phyloP scores from a whole-genome alignment of 2,113 vertebrate genomes.

The Aythya baeri region DNA sequence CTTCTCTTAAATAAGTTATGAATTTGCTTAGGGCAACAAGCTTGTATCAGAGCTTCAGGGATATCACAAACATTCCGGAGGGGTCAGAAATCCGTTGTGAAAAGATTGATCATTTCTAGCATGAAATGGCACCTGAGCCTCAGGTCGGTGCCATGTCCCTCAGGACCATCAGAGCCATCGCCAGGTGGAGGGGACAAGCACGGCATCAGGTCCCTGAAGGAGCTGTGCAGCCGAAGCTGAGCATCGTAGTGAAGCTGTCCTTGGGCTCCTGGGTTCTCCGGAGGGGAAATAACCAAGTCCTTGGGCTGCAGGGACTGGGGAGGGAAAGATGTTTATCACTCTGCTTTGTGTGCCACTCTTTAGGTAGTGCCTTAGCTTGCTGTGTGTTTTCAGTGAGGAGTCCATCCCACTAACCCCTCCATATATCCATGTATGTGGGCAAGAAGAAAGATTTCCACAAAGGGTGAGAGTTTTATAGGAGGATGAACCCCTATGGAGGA shows the following conservation, averaged over 20 bases:
- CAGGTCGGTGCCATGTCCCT: neutral
- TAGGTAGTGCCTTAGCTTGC: neutral
- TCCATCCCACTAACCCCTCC: neutral
- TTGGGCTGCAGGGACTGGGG: neutral
- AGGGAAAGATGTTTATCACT: neutral
- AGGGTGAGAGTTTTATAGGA: neutral
- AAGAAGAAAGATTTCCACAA: neutral
- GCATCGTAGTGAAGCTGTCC: neutral
- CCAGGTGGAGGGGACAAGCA: no score
- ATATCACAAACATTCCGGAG: neutral
- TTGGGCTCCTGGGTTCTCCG: neutral
- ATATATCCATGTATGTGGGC: accelerated
- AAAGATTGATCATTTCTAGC: neutral
- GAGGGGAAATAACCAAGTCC: neutral
- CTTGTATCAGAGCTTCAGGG: conserved; percentile 23
- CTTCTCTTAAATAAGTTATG: conserved; percentile 51
- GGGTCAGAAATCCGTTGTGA: neutral
- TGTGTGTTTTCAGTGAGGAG: neutral
- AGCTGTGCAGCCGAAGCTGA: accelerated
- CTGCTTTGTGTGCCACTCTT: neutral
- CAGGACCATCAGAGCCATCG: neutral
- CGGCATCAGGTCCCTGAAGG: accelerated
- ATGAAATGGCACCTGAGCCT: neutral
- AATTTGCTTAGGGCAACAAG: conserved; percentile 51
- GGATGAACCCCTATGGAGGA: neutral